A percentile compares a stretch with the other conserved stretches of the same genome.
phyloP scores from a whole-genome alignment of 2,797 vertebrate genomes.

The Moxostoma hubbsi region DNA sequence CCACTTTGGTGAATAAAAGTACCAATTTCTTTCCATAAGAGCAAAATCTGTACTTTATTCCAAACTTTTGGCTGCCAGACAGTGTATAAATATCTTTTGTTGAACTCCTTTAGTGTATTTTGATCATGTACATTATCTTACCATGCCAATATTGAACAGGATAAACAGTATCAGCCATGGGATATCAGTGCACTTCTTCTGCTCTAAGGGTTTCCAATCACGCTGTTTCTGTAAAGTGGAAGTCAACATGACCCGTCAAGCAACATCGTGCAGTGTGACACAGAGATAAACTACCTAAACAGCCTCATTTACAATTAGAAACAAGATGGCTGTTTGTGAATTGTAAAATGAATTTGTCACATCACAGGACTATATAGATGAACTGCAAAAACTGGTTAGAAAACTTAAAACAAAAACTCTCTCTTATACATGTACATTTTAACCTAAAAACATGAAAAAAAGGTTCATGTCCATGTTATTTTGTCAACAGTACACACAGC shows the following conservation, averaged over 20 bases:
- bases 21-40: no score
- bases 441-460: no score
- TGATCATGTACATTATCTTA: conserved; percentile 69
- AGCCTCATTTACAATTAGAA: not conserved
- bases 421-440: no score
- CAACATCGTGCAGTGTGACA: not conserved
- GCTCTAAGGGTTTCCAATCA: conserved; percentile 94
- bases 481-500: no score
- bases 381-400: not conserved
- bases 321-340: not conserved
- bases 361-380: not conserved
- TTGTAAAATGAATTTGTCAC: not conserved
- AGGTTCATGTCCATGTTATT: no score
- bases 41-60: no score
- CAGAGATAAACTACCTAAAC: not conserved
- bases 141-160: conserved; percentile 94
- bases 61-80: no score
- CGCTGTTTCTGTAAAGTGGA: conserved; percentile 71
- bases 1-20: no score
- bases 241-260: not conserved
- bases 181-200: conserved; percentile 91
- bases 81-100: no score
- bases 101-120: no score
- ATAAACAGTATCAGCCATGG: conserved; percentile 92
- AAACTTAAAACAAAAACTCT: no score